Base-by-base conservation (phyloP, 2,888 invertebrate species). In the Onthophagus sagittarius region DNA sequence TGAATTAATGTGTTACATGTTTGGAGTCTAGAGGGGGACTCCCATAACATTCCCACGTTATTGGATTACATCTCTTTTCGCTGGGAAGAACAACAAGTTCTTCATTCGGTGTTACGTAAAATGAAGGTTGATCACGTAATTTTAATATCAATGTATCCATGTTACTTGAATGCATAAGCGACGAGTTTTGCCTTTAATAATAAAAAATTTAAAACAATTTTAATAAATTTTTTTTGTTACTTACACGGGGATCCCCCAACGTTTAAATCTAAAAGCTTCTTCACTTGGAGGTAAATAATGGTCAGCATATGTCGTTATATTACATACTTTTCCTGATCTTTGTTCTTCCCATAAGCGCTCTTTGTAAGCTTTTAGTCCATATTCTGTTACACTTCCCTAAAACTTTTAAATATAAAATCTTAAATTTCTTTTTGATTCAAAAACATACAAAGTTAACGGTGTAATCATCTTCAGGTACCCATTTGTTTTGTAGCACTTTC, bases 361-460 rank as follows among this genome's bases (percentile, higher is more conserved):
- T 77, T 86, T 83, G 72, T 80, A 82, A 62, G 85, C 84, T 63
- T 81, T 81, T 72, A 88, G 79, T 0, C 88, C 88, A 86, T 87
- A 88, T 77, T 87, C 86, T 0, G 87, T 87, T 69, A 84, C 80
- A 78, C 88, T 87, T 7, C 87, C 88, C 88, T 88, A 74, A 23
- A 23, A 23, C 3, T 23, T 23, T 3, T 1, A 62, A 75, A 72
- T 62, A 72, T 69, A 75, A 14, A 70, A n/a, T 23, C 3, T 23
- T 23, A 23, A 23, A 23, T 23, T 23, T 53, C 1, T 9, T 53
- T 53, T 53, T 53, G 39, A 53, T 62, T 13, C 2, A 15, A 5
- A 2, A 15, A 64, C 7, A 64, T 15, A 64, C 15, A 64, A 64
- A 64, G 9, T 15, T 15, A 7, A n/a, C 9, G 2, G 15, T 64